phyloP scores from a whole-genome alignment of 2,797 vertebrate genomes.

The Eulemur rubriventer region DNA sequence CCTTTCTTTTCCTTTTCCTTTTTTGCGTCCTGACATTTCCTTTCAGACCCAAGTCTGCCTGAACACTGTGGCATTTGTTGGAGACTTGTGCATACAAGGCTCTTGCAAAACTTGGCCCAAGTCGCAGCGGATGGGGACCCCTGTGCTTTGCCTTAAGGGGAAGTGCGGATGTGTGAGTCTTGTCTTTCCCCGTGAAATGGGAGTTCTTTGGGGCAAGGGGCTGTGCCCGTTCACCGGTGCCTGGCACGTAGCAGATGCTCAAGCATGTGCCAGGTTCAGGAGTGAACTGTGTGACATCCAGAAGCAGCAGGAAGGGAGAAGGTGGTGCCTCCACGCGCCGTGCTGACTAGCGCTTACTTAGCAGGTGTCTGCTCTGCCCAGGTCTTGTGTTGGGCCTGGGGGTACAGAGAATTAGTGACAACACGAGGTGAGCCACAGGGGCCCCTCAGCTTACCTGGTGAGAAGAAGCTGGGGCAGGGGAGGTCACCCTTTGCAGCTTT shows the following conservation, averaged over 20 bases:
- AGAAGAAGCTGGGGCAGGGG: background rate
- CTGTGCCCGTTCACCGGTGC: background rate
- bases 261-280: background rate
- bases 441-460: background rate
- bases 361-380: background rate
- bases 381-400: background rate
- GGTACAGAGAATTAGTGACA: background rate
- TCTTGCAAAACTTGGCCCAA: background rate
- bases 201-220: background rate
- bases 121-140: background rate
- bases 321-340: accelerated
- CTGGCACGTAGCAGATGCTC: background rate
- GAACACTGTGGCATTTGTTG: conserved; percentile 50
- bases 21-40: conserved; percentile 67
- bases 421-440: background rate
- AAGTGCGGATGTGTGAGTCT: background rate
- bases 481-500: background rate
- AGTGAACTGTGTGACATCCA: background rate
- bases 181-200: background rate
- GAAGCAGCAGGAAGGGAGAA: background rate
- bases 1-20: conserved; percentile 52
- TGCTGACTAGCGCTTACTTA: background rate
- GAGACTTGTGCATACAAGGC: background rate
- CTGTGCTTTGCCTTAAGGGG: background rate
- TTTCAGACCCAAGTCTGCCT: conserved; percentile 57